Conservation (phyloP, 2,797 vertebrate genomes). For the Valencia hispanica region DNA sequence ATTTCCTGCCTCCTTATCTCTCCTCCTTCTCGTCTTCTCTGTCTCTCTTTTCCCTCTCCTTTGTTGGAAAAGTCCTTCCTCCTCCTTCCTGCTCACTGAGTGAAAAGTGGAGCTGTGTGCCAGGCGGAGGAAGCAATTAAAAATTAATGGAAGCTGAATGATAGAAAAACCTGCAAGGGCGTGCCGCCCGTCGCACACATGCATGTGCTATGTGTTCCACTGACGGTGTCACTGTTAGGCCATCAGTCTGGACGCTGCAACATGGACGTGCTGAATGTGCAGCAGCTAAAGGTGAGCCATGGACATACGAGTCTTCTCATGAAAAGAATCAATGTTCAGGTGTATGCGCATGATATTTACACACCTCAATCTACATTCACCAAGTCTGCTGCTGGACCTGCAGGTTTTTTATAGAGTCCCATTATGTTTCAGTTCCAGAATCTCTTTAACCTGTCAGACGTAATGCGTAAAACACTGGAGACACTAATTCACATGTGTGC, state of each 20-base stretch:
- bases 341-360: too few relatives aligned
- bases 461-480: not conserved
- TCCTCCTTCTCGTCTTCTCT: conserved; percentile 10
- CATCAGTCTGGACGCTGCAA: conserved; percentile 1
- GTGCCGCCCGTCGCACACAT: conserved; percentile 71
- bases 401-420: too few relatives aligned
- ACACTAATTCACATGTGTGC: not conserved
- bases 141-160: conserved; percentile 88
- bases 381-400: not conserved
- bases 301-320: not conserved
- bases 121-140: conserved; percentile 90
- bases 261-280: not conserved
- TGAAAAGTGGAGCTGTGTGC: conserved; percentile 77
- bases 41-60: conserved; percentile 47
- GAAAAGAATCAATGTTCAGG: too few relatives aligned
- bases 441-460: too few relatives aligned
- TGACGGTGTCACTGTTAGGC: conserved; percentile 25
- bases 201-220: conserved; percentile 39
- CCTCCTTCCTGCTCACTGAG: conserved; percentile 69
- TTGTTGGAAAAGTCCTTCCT: conserved; percentile 57
- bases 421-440: too few relatives aligned
- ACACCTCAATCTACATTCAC: not conserved
- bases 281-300: not conserved
- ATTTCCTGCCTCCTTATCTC: conserved; percentile 12
- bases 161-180: conserved; percentile 88